phyloP scores from a whole-genome alignment of 2,888 invertebrate species.

The Oscheius sp. region DNA sequence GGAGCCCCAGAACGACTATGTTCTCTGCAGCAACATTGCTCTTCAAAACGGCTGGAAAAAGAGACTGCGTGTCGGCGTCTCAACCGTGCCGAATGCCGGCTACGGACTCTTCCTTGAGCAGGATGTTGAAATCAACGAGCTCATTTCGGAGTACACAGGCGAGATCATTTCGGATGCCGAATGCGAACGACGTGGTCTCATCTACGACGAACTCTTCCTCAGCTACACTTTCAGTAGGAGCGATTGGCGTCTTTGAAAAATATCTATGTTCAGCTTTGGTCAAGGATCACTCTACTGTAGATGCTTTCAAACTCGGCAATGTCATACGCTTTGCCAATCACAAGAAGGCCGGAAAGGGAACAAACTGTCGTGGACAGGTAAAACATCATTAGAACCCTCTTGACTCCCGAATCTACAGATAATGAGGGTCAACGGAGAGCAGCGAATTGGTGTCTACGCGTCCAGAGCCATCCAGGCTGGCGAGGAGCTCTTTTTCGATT shows the following conservation, averaged over 20 bases:
- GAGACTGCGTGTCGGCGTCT: constrained; percentile 3
- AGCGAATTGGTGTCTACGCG: constrained; percentile 89
- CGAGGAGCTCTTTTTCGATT: constrained; percentile 98
- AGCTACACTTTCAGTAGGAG: constrained; percentile 86
- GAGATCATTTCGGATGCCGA: constrained; percentile 96
- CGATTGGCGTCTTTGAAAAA: neutral
- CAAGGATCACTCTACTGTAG: constrained; percentile 81
- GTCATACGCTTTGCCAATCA: constrained; percentile 99
- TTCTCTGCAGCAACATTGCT: constrained; percentile 7
- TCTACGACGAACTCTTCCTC: constrained; percentile 99
- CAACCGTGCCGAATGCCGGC: constrained; percentile 25
- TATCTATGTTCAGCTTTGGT: constrained; percentile 49
- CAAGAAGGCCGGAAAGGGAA: constrained; percentile 84
- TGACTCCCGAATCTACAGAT: constrained; percentile 21
- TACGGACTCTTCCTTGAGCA: constrained; percentile 16
- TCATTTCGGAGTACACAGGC: constrained; percentile 98
- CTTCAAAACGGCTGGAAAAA: constrained; percentile 22
- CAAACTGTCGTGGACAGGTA: constrained; percentile 74
- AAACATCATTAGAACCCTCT: neutral
- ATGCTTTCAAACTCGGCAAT: constrained; percentile 97
- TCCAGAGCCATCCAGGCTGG: constrained; percentile 94
- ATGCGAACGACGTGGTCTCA: constrained; percentile 96
- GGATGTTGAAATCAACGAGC: constrained; percentile 79
- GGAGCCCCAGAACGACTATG: neutral
- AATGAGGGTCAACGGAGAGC: constrained; percentile 78